A percentile compares a stretch with the other conserved stretches of the same genome.
These are phyloP conservation scores for Pagetopsis macropterus DNA, from an alignment of 2,797 vertebrate species.

Conservation along the genomic window DNA sequence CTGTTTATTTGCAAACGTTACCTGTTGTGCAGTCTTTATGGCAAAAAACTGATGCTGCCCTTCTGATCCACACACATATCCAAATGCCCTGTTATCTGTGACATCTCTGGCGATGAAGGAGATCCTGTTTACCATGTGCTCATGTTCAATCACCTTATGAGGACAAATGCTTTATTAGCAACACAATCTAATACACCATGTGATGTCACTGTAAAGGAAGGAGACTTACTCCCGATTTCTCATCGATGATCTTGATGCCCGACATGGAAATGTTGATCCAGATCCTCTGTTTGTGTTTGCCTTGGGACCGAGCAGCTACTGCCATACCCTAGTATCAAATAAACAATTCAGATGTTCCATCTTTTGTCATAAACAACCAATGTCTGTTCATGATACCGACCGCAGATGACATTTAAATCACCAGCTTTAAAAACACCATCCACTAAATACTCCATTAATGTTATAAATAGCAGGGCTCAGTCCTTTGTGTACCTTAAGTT, in stretches of 20 bases:
- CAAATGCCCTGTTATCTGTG: slow-evolving; percentile 95
- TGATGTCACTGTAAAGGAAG: neutral
- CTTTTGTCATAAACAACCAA: neutral
- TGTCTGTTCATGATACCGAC: neutral
- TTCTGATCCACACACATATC: slow-evolving; percentile 96
- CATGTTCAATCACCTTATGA: slow-evolving; percentile 92
- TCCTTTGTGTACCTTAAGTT: slow-evolving; percentile 88
- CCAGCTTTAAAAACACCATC: neutral
- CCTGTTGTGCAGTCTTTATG: slow-evolving; percentile 97
- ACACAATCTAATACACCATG: neutral
- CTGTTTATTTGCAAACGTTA: slow-evolving; percentile 52
- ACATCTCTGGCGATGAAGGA: slow-evolving; percentile 98
- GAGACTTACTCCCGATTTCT: slow-evolving; percentile 93
- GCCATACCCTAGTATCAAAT: slow-evolving; percentile 89
- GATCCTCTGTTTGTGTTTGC: slow-evolving; percentile 97
- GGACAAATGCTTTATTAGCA: neutral
- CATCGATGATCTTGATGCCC: slow-evolving; percentile 95
- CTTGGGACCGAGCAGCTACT: slow-evolving; percentile 93
- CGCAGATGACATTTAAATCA: neutral
- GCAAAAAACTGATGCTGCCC: slow-evolving; percentile 98
- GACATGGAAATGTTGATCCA: slow-evolving; percentile 95
- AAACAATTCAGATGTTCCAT: neutral
- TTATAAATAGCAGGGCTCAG: neutral
- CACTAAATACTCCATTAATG: neutral
- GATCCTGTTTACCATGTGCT: slow-evolving; percentile 95